Evolutionary conservation across 2,113 vertebrate species (phyloP), one percentile per base, ranked within the genome.

Genomic region (Thinocorus orbignyianus): DNA sequence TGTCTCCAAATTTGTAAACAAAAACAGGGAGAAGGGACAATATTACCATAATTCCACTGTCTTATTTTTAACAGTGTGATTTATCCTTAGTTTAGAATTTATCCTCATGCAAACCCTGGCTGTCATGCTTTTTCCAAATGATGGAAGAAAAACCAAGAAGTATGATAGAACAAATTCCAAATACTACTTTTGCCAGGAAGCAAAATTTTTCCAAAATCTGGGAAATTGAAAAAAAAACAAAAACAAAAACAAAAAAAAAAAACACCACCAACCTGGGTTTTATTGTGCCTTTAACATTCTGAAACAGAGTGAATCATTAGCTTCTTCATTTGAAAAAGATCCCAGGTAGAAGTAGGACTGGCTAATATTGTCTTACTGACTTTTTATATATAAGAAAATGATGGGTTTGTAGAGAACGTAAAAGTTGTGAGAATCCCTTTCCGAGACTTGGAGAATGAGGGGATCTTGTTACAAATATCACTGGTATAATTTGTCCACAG

Each of bases 261-360:
- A 0, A 10, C 41, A 11, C 41, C 41, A 41, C 41, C 41, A 13
- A 41, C 9, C 9, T 37, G 9, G 13, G 0, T 1, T 13, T 62
- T 41, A 30, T 41, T 72, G 69, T n/a, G 19, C 6, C 5, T 35
- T 18, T 60, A 69, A 12, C 1, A 1, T 55, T 78, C 28, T 65
- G 46, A 1, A 2, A 52, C 10, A 51, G 35, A 72, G 2, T n/a
- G 31, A 65, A 55, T 57, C 17, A 54, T 33, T n/a, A 48, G 6
- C 2, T 62, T 37, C 11, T 23, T 66, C 64, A 11, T 71, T 76
- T 64, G 30, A 61, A 80, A 92, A 83, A 72, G 24, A 57, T 64
- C 7, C 9, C 8, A 72, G 58, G 33, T 60, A 8, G 64, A 17
- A 61, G 39, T 7, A 39, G 26, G 10, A 65, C 15, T 48, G 35